These are phyloP conservation scores for Nephrotoma flavescens DNA, from an alignment of 2,888 invertebrate species.

Conservation along the genomic window DNA sequence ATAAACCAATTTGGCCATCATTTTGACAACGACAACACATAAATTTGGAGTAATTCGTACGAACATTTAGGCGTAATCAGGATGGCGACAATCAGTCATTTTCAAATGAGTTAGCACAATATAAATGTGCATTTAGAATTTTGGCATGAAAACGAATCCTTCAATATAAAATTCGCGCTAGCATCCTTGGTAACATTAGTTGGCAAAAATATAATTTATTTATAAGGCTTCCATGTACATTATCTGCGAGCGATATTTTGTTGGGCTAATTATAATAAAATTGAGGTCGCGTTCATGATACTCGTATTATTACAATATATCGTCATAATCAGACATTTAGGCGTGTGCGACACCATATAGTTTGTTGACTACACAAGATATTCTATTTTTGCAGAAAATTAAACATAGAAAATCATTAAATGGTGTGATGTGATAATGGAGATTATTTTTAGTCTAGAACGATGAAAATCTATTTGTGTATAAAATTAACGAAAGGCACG, in stretches of 20 bases:
- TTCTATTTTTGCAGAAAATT: background rate
- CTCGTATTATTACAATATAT: background rate
- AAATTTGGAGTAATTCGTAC: too few species aligned
- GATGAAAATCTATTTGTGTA: background rate
- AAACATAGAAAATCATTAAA: background rate
- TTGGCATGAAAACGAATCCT: background rate
- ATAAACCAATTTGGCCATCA: too few species aligned
- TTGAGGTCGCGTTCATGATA: background rate
- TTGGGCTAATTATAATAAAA: background rate
- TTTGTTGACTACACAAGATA: background rate
- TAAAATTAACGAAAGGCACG: background rate
- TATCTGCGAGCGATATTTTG: background rate
- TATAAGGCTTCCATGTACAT: background rate
- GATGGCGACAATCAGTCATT: too few species aligned
- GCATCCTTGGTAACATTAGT: background rate
- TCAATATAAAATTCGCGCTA: background rate
- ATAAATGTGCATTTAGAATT: background rate
- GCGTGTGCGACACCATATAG: background rate
- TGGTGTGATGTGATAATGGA: background rate
- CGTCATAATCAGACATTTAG: background rate
- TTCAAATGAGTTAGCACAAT: too few species aligned
- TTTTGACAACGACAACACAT: too few species aligned
- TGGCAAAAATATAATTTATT: background rate
- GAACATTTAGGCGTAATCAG: too few species aligned
- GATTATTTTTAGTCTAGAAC: background rate